phyloP scores from a whole-genome alignment of 2,888 invertebrate species.

The Elysia crispata region DNA sequence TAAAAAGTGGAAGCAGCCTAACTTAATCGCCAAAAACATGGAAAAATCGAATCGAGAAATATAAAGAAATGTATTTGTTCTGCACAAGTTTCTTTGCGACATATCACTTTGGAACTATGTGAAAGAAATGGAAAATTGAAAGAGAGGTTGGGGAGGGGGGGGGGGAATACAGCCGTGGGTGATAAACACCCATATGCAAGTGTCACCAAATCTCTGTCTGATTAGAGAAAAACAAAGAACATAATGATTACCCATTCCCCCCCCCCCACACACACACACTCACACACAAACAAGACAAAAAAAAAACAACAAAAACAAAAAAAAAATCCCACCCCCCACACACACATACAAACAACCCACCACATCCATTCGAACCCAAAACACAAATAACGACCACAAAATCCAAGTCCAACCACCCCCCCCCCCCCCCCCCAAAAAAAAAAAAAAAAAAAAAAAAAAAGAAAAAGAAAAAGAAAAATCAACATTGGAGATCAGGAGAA shows the following conservation, averaged over 20 bases:
- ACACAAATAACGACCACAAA: not conserved
- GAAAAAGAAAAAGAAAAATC: slow-evolving; percentile 21
- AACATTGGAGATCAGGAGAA: too few species aligned
- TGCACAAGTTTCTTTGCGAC: not conserved
- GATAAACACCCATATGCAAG: too few species aligned
- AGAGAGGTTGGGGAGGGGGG: too few species aligned
- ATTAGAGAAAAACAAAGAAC: too few species aligned
- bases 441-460: not conserved
- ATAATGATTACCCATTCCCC: too few species aligned
- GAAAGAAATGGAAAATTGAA: too few species aligned
- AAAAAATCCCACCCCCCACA: slow-evolving; percentile 26
- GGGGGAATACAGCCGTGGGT: too few species aligned
- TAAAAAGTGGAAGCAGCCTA: too few species aligned
- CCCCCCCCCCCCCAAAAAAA: too few species aligned
- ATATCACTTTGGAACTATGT: too few species aligned
- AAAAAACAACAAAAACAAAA: too few species aligned
- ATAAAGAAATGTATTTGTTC: not conserved
- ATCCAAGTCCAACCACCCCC: not conserved
- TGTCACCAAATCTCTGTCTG: too few species aligned
- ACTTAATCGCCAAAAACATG: not conserved
- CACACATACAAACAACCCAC: slow-evolving; percentile 24
- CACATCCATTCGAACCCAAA: not conserved
- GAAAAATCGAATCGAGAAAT: not conserved
- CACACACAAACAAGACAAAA: slow-evolving; percentile 33
- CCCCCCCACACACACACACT: slow-evolving; percentile 5